Conservation (phyloP, 2,113 vertebrate genomes). For the Rhabdomys dilectus region DNA sequence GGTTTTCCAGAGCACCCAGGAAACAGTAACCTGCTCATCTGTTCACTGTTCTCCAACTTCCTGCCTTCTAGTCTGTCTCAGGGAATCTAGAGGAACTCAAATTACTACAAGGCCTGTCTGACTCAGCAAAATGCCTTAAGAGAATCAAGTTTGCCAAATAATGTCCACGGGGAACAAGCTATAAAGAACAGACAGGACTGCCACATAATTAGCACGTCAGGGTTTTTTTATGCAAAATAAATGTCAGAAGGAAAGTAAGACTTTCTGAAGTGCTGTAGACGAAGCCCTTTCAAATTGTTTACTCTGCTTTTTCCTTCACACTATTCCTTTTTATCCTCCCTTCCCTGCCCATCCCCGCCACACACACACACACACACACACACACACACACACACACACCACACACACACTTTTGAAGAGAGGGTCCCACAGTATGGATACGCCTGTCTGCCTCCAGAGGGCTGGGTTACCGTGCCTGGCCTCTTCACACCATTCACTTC, state of each 20-base stretch:
- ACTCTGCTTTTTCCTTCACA: background rate
- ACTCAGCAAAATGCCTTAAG: conserved; percentile 36
- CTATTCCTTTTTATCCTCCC: background rate
- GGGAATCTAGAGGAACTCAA: background rate
- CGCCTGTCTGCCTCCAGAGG: background rate
- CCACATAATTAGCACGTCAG: conserved; percentile 64
- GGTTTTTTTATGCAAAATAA: conserved; percentile 33
- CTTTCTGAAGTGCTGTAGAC: background rate
- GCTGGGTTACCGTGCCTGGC: background rate
- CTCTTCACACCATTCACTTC: background rate
- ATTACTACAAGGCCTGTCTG: background rate
- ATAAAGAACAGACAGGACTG: background rate
- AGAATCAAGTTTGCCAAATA: background rate
- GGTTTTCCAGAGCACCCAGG: background rate
- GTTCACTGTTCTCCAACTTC: background rate
- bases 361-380: background rate
- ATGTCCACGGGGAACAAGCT: background rate
- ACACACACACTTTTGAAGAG: background rate
- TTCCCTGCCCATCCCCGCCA: background rate
- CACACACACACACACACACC: background rate
- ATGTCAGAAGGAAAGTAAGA: background rate
- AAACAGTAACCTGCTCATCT: background rate
- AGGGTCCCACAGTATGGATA: background rate
- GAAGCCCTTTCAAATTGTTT: background rate
- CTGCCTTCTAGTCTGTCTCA: background rate